phyloP scores from a whole-genome alignment of 2,888 invertebrate species.

The Sussaba pulchella region DNA sequence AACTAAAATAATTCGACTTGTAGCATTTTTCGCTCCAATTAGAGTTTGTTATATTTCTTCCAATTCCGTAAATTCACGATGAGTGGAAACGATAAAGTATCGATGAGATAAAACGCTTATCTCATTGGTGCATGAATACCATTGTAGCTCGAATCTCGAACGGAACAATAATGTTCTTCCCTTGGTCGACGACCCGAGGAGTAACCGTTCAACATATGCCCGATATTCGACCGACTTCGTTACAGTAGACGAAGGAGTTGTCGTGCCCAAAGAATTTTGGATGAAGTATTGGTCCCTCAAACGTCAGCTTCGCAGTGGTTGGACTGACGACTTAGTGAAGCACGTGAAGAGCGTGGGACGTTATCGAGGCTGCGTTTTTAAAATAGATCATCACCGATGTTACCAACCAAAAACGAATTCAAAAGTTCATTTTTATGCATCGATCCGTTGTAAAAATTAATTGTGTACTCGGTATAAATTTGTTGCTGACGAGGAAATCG shows the following conservation, averaged over 20 bases:
- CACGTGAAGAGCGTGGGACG: neutral
- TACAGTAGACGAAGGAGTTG: constrained; percentile 1
- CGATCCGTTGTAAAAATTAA: neutral
- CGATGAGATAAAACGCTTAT: too few relatives aligned
- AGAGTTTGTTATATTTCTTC: too few relatives aligned
- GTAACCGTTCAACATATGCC: too few relatives aligned
- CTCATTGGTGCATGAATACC: too few relatives aligned
- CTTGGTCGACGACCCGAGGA: too few relatives aligned
- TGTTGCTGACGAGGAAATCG: constrained; percentile 9
- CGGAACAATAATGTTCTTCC: too few relatives aligned
- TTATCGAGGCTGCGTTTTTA: constrained; percentile 4
- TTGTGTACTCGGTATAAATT: constrained; percentile 28
- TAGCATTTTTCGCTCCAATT: too few relatives aligned
- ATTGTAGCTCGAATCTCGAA: too few relatives aligned
- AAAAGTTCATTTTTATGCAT: neutral
- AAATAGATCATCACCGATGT: constrained; percentile 11
- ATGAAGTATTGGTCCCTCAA: neutral
- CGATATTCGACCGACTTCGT: too few relatives aligned
- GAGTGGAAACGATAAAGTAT: too few relatives aligned
- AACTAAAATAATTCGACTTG: too few relatives aligned
- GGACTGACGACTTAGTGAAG: constrained; percentile 9
- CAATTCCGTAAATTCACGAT: too few relatives aligned
- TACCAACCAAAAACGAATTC: constrained; percentile 10
- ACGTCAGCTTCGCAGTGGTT: constrained; percentile 12
- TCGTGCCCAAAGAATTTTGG: constrained; percentile 15